A percentile compares a stretch with the other conserved stretches of the same genome.
Evolutionary conservation across 2,797 vertebrate species (phyloP).

Genomic region (Myotis planiceps): DNA sequence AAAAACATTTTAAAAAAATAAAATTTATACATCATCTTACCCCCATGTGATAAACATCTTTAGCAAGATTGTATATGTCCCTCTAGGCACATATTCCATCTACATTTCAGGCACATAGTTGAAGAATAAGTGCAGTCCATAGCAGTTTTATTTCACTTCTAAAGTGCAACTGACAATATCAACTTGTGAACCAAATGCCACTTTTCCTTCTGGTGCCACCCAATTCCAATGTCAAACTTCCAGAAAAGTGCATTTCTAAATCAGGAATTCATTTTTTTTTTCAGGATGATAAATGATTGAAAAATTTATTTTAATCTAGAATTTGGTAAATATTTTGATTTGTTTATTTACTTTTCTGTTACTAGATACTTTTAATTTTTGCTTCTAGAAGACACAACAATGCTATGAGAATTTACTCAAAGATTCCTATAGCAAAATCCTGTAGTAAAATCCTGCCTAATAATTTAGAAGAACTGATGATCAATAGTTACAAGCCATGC

Average conservation of each 20-base stretch:
- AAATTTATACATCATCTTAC: background rate
- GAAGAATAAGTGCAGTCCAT: background rate
- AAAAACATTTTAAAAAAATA: background rate
- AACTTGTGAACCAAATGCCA: fast-evolving
- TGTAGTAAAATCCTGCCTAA: background rate
- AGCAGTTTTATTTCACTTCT: background rate
- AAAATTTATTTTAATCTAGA: background rate
- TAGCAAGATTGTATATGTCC: background rate
- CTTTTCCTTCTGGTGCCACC: no score
- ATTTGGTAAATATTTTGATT: background rate
- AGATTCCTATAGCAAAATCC: background rate
- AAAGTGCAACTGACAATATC: background rate
- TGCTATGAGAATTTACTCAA: background rate
- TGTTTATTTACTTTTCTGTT: background rate
- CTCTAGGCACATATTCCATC: background rate
- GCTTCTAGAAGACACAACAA: background rate
- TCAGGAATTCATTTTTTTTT: background rate
- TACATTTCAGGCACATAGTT: background rate
- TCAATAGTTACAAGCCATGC: background rate
- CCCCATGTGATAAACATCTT: background rate
- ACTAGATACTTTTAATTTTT: background rate
- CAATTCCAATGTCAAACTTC: fast-evolving
- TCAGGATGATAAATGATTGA: background rate
- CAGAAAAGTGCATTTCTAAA: background rate
- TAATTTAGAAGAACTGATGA: background rate